Evolutionary conservation across 2,888 invertebrate species (phyloP), one percentile per base, ranked within the genome.

Genomic region (Epistrophe grossulariae): DNA sequence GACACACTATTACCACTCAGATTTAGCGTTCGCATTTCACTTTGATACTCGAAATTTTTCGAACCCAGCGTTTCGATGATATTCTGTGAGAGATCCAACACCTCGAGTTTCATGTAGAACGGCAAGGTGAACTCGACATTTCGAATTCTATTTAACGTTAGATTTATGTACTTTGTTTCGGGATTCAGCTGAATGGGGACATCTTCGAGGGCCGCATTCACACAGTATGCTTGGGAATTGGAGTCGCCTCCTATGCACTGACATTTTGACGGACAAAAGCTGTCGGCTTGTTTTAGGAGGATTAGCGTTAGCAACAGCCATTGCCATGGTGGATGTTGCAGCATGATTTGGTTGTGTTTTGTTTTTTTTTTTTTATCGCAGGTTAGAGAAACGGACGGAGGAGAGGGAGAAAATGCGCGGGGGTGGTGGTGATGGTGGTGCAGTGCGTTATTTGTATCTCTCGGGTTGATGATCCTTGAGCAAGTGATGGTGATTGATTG

Each of bases 111-210:
- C 88, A 95, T 95, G 93, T 98, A 98, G 93, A 97, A 96, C 68
- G 94, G 95, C 91, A 98, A 95, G 24, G 97, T 95, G 92, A 96
- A 96, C 88, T 96, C 95, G 9, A 98, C 94, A 90, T 95, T 95
- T 91, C 95, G 94, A 91, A 98, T 97, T 89, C 95, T 95, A 93
- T 98, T 98, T 91, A 95, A 95, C n/a, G 96, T 96, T 79, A 98
- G 95, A 91, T 97, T 96, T 91, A 98, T 96, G 93, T 96, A 95
- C 72, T 95, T 95, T 68, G 97, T 95, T 92, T 97, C 97, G 52
- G 98, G 98, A 93, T 98, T 98, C 89, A 98, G 94, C 91, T 97
- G 97, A 90, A 97, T 97, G 84, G 98, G 98, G 74, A 98, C 96
- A 90, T 97, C 96, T 92, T 97, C 97, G 89, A 98, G 94, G 85